Evolutionary conservation across 2,113 vertebrate genomes (phyloP).

Genomic region (Coryphaenoides rupestris): DNA sequence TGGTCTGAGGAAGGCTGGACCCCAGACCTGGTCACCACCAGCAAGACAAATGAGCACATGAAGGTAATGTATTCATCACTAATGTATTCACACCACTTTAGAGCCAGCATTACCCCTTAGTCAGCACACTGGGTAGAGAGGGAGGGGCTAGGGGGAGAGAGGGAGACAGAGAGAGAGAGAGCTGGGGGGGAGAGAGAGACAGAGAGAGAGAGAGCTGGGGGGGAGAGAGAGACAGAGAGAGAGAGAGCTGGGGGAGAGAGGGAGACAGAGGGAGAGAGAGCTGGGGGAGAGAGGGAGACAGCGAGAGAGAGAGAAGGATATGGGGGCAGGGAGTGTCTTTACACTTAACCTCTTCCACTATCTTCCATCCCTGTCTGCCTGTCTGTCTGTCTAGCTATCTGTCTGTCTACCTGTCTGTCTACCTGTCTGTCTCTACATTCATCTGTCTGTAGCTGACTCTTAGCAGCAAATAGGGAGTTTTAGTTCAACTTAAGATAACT

Average conservation of each 20-base stretch:
- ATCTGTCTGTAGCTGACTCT: not conserved
- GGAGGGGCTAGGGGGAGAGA: not conserved
- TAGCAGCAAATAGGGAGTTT: not conserved
- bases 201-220: no score
- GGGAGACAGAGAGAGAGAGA: conserved; percentile 6
- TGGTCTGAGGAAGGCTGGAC: not conserved
- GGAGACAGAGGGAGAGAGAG: conserved; percentile 6
- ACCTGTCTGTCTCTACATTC: not conserved
- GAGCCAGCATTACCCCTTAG: not conserved
- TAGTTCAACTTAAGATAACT: no score
- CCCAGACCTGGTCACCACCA: not conserved
- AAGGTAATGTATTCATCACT: not conserved
- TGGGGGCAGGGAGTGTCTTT: not conserved
- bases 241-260: no score
- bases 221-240: not conserved
- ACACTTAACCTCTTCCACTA: not conserved
- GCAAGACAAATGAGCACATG: not conserved
- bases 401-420: not conserved
- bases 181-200: not conserved
- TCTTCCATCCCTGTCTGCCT: not conserved
- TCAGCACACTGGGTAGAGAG: not conserved
- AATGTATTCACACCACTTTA: not conserved
- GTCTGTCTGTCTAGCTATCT: not conserved
- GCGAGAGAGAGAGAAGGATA: no score
- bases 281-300: not conserved